A percentile compares a stretch with the other conserved stretches of the same genome.
Evolutionary conservation across 2,113 vertebrate species (phyloP).

Genomic region (human): GRCh38 chr1:83390501-83391000

Average conservation of each 20-base stretch:
- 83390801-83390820: conserved; percentile 71
- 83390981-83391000: neutral
- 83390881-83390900: conserved; percentile 73
- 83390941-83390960: conserved; percentile 34
- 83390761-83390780: conserved; percentile 77
- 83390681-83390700: conserved; percentile 77
- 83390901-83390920: conserved; percentile 63
- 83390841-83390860: conserved; percentile 65
- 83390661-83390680: conserved; percentile 73
- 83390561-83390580: conserved; percentile 77
- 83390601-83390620: conserved; percentile 82
- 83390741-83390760: conserved; percentile 78
- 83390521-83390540: conserved; percentile 78
- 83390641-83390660: conserved; percentile 75
- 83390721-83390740: conserved; percentile 80
- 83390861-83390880: conserved; percentile 39
- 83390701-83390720: conserved; percentile 68
- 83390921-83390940: conserved; percentile 61
- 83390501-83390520: conserved; percentile 77
- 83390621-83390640: conserved; percentile 75
- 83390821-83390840: conserved; percentile 74
- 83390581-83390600: conserved; percentile 79
- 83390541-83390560: conserved; percentile 77
- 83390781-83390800: conserved; percentile 80
- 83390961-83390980: conserved; percentile 27